Evolutionary conservation across 2,797 vertebrate species (phyloP), one percentile per base, ranked within the genome.

Genomic region (Buphagus erythrorhynchus): DNA sequence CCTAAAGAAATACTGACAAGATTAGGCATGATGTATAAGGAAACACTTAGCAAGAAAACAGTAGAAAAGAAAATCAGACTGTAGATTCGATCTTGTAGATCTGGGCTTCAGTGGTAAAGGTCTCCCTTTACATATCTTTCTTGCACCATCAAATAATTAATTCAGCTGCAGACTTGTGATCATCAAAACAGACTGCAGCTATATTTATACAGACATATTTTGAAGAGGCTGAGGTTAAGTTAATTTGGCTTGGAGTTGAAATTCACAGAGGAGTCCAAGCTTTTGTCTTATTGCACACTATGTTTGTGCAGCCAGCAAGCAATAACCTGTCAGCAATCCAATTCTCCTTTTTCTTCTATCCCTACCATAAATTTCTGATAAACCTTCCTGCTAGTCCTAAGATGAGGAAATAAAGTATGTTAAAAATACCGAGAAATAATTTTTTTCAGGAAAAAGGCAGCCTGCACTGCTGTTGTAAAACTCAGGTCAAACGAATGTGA

Each of bases 71-170:
- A 62, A 65, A 6, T 59, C 52, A 79, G 51, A 69, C 48, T 17
- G 49, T 29, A 86, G n/a, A 86, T 76, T 77, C 74, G 52, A 92
- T 73, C 84, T 89, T 54, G 29, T 24, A 54, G 36, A 55, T 61
- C 28, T 52, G 48, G 35, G 80, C 57, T 74, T 73, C 13, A 93
- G 71, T 12, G 35, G 35, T 42, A 88, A 71, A 86, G n/a, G 28
- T 72, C 66, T 87, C 78, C 51, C 54, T 96, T 93, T 76, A 91
- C 88, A 54, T 46, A 90, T 59, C 55, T 92, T 91, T 78, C 71
- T 61, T 61, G 31, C 26, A 76, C 18, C 19, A 62, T 43, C 51
- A 94, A 79, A 74, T 65, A 89, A 95, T 91, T 79, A 79, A 89
- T 88, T 87, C 57, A 93, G 76, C 45, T 88, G 38, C 61, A 88